These are phyloP conservation scores for Indicator indicator DNA, from an alignment of 2,113 vertebrate species.

Conservation along the genomic window DNA sequence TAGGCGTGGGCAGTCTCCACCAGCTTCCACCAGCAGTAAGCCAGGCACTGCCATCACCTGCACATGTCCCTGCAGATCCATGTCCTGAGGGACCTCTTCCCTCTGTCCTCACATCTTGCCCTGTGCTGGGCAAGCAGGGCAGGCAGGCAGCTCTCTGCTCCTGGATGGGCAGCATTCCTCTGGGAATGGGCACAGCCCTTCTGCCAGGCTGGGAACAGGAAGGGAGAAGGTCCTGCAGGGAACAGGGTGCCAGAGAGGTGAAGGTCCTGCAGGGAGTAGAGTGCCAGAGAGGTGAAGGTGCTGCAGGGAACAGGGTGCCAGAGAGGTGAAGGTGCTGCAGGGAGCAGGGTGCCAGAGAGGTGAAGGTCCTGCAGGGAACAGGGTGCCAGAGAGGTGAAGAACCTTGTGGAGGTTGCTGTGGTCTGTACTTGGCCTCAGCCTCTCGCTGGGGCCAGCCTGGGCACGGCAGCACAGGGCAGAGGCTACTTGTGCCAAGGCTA, in stretches of 20 bases:
- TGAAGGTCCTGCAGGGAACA: neutral
- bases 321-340: no score
- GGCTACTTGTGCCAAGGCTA: neutral
- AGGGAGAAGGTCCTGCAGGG: neutral
- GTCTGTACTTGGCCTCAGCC: no score
- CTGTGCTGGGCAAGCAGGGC: neutral
- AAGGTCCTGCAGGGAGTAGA: no score
- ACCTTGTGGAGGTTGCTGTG: rapidly evolving
- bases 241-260: neutral
- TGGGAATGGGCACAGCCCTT: neutral
- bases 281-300: no score
- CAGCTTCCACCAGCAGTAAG: neutral
- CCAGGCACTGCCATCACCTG: neutral
- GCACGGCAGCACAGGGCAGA: neutral
- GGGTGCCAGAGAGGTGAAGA: no score
- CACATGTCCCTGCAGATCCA: neutral
- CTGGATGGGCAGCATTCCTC: rapidly evolving
- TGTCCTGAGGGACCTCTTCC: rapidly evolving
- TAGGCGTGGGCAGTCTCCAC: neutral
- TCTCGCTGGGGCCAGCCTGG: neutral
- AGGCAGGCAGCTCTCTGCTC: neutral
- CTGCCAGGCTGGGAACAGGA: neutral
- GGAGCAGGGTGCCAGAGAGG: no score
- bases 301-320: no score
- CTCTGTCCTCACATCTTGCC: rapidly evolving